phyloP scores from a whole-genome alignment of 2,113 vertebrate species.

The Phaetusa simplex region DNA sequence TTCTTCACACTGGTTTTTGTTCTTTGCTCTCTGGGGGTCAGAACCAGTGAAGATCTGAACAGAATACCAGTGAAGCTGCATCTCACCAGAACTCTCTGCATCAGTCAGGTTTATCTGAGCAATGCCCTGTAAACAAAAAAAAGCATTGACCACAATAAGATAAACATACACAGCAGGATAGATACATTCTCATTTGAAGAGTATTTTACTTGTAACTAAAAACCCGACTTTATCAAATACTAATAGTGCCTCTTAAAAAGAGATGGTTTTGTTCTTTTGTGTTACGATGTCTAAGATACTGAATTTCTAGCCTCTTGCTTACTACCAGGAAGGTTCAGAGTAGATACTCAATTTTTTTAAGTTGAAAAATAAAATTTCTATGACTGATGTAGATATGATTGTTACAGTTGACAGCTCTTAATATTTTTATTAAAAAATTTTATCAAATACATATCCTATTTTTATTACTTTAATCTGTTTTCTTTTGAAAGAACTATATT shows the following conservation, averaged over 20 bases:
- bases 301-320: background rate
- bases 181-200: background rate
- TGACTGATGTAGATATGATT: background rate
- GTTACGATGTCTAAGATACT: background rate
- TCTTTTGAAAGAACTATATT: background rate
- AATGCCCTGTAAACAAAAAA: constrained; percentile 79
- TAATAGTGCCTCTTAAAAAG: background rate
- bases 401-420: background rate
- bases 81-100: constrained; percentile 80
- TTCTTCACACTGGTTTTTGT: constrained; percentile 60
- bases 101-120: constrained; percentile 86
- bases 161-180: background rate
- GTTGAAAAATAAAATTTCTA: background rate
- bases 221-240: background rate
- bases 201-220: background rate
- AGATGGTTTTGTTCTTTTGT: background rate
- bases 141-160: background rate
- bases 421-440: background rate
- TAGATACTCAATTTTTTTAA: background rate
- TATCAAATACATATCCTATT: background rate
- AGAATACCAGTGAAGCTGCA: constrained; percentile 89
- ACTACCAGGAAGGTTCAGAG: background rate
- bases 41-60: constrained; percentile 82
- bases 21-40: constrained; percentile 71
- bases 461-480: background rate